These are phyloP conservation scores for Osmerus eperlanus DNA, from an alignment of 2,113 vertebrate genomes.

Conservation along the genomic window DNA sequence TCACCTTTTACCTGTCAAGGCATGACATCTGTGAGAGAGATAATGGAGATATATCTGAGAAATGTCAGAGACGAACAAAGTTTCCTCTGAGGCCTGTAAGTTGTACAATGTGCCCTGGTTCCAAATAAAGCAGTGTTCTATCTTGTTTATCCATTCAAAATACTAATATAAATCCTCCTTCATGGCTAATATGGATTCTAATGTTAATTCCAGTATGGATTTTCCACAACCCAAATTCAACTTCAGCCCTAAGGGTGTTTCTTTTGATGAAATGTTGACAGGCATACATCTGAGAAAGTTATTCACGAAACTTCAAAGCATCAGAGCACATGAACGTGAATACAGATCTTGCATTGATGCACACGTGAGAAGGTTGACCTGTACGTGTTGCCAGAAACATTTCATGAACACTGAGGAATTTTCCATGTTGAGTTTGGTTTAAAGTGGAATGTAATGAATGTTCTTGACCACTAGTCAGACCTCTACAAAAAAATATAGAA, in stretches of 20 bases:
- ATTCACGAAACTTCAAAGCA: constrained; percentile 19
- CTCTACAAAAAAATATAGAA: constrained; percentile 20
- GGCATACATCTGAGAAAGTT: constrained; percentile 15
- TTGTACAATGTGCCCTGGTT: too few species aligned
- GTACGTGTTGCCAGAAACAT: constrained; percentile 30
- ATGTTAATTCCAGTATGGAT: constrained; percentile 4
- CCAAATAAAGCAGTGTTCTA: neutral
- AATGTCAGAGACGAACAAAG: too few species aligned
- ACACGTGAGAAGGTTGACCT: constrained; percentile 15
- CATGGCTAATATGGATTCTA: neutral
- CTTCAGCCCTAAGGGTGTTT: neutral
- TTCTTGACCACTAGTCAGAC: constrained; percentile 17
- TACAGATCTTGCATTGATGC: constrained; percentile 28
- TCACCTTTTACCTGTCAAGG: constrained; percentile 17
- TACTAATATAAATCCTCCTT: neutral
- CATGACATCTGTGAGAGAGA: constrained; percentile 6
- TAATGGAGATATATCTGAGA: neutral
- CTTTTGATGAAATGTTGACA: neutral
- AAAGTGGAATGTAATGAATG: constrained; percentile 40
- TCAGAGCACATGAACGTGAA: constrained; percentile 8
- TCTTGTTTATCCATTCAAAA: neutral
- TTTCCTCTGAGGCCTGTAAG: too few species aligned
- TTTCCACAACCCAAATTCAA: neutral
- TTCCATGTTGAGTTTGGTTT: constrained; percentile 35
- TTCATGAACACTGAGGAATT: constrained; percentile 38